Percentiles rank a stretch among this genome's conserved stretches.
Evolutionary conservation across 2,797 vertebrate species (phyloP).

Genomic region (Bufotes viridis): DNA sequence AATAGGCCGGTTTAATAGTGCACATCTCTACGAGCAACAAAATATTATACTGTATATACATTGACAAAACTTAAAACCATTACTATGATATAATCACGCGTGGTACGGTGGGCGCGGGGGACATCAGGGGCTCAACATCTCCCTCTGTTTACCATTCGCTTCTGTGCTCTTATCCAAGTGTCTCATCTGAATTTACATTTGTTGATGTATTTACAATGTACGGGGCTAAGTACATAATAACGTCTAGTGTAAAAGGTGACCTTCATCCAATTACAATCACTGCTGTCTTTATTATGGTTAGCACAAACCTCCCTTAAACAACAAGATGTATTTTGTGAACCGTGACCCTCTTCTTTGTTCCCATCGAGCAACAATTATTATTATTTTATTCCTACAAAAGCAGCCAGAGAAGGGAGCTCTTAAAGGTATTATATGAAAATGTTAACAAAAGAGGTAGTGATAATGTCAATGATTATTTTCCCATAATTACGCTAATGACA

Average conservation of each 20-base stretch:
- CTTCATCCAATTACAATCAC: slow-evolving; percentile 15
- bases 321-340: slow-evolving; percentile 45
- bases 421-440: slow-evolving; percentile 8
- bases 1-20: no score
- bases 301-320: background rate
- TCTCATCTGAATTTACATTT: slow-evolving; percentile 25
- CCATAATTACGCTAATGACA: slow-evolving; percentile 23
- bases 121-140: background rate
- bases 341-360: slow-evolving; percentile 35
- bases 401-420: background rate
- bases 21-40: no score
- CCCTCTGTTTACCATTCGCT: slow-evolving; percentile 4
- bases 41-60: no score
- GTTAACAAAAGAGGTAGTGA: slow-evolving; percentile 1
- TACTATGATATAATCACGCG: background rate
- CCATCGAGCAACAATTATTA: slow-evolving; percentile 40
- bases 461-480: slow-evolving; percentile 10
- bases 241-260: slow-evolving; percentile 35
- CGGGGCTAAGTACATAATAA: slow-evolving; percentile 19
- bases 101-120: background rate
- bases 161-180: background rate
- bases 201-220: slow-evolving; percentile 30
- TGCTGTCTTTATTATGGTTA: background rate
- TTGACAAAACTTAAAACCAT: background rate
- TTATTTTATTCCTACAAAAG: slow-evolving; percentile 32